A percentile compares a stretch with the other conserved stretches of the same genome.
These are phyloP conservation scores for Dicerorhinus sumatrensis DNA, from an alignment of 2,113 vertebrate species.

Conservation along the genomic window DNA sequence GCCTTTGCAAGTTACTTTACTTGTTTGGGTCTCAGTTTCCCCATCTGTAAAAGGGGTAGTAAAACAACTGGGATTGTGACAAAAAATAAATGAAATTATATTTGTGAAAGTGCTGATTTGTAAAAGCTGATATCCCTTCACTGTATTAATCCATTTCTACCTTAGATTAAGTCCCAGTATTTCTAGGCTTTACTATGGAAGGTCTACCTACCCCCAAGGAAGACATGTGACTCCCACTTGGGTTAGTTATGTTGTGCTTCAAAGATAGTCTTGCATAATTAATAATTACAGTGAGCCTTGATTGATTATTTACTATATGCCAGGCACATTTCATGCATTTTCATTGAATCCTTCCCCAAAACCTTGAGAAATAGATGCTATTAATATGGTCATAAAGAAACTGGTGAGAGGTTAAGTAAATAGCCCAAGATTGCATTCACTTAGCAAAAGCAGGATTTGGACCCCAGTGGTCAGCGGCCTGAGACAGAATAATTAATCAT, in stretches of 20 bases:
- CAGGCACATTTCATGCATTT: not conserved
- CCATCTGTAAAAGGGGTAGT: not conserved
- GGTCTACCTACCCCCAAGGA: not conserved
- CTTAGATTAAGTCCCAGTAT: not conserved
- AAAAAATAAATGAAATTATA: not conserved
- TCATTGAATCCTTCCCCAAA: not conserved
- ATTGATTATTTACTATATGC: not conserved
- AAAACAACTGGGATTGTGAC: not conserved
- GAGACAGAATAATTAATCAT: not conserved
- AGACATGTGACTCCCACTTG: too few relatives aligned
- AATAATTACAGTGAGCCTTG: not conserved
- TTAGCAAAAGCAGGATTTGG: not conserved
- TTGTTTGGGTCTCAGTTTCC: not conserved
- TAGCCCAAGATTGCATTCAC: not conserved
- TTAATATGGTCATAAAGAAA: not conserved
- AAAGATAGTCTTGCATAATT: not conserved
- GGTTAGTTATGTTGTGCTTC: not conserved
- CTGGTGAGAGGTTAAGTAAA: not conserved
- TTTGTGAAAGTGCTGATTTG: not conserved
- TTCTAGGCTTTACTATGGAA: not conserved
- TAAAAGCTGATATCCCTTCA: not conserved
- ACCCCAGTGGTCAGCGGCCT: not conserved
- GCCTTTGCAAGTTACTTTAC: not conserved
- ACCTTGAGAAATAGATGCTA: not conserved
- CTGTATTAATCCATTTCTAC: not conserved